Evolutionary conservation across 2,113 vertebrate genomes (phyloP).

Genomic region (Casuarius casuarius): DNA sequence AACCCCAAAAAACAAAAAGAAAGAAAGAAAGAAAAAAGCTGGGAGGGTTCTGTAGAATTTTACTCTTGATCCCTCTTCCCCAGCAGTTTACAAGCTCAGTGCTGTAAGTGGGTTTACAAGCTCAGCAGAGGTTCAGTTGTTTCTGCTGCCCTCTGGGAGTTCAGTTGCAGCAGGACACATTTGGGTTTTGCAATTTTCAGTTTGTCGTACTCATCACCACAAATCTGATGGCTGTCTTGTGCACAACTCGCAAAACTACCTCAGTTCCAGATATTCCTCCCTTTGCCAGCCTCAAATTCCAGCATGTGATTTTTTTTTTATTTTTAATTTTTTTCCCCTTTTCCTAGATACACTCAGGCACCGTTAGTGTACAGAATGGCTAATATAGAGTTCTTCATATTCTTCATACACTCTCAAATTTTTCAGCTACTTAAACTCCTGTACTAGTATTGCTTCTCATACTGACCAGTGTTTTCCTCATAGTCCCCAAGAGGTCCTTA

Average conservation of each 20-base stretch:
- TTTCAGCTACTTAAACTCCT: background rate
- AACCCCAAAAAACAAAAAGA: background rate
- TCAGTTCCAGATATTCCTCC: background rate
- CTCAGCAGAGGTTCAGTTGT: background rate
- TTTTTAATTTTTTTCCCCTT: background rate
- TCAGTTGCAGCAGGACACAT: background rate
- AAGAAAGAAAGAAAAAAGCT: background rate
- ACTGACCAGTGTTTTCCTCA: background rate
- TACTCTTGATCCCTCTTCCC: background rate
- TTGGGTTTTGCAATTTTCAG: accelerated
- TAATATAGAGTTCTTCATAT: background rate
- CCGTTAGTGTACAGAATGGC: background rate
- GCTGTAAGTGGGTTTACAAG: background rate
- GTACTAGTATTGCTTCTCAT: background rate
- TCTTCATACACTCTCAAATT: background rate
- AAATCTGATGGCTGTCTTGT: background rate
- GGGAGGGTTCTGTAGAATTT: background rate
- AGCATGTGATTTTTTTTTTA: background rate
- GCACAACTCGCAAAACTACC: background rate
- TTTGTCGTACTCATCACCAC: background rate
- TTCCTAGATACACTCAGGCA: background rate
- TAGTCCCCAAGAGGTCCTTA: background rate
- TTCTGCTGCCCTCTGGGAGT: background rate
- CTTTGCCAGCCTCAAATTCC: background rate
- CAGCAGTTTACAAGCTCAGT: background rate